A percentile compares a stretch with the other conserved stretches of the same genome.
Conservation (phyloP, 2,888 invertebrate species). For the Antitype chi region DNA sequence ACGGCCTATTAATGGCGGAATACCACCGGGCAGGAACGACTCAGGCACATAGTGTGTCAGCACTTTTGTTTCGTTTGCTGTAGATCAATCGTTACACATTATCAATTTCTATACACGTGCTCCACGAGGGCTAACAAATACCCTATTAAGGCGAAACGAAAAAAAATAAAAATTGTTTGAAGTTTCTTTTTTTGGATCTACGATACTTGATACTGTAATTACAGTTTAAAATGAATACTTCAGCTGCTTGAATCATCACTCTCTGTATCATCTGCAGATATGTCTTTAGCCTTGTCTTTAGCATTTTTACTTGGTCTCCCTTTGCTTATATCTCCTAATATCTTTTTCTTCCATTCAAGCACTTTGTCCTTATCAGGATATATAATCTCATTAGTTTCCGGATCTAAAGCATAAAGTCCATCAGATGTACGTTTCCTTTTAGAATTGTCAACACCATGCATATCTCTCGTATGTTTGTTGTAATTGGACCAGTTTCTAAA, state of each 20-base stretch:
- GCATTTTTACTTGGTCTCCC: background rate
- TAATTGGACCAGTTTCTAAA: constrained; percentile 96
- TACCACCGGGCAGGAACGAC: too few species aligned
- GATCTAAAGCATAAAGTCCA: constrained; percentile 85
- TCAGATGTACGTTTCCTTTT: constrained; percentile 89
- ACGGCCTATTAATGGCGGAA: too few species aligned
- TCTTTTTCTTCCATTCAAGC: constrained; percentile 37
- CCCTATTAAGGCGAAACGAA: background rate
- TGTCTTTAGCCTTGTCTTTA: background rate
- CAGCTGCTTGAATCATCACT: background rate
- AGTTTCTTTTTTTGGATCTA: background rate
- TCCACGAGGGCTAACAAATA: background rate
- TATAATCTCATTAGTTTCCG: constrained; percentile 83
- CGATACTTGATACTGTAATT: background rate
- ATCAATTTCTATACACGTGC: background rate
- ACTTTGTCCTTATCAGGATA: constrained; percentile 36
- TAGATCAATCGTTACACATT: too few species aligned
- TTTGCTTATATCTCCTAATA: background rate
- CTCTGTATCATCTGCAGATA: background rate
- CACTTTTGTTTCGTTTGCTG: too few species aligned
- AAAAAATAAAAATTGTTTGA: too few species aligned
- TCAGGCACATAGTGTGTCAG: too few species aligned
- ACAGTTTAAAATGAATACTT: background rate
- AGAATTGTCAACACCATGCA: constrained; percentile 90
- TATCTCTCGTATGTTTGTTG: constrained; percentile 95